phyloP scores from a whole-genome alignment of 2,113 vertebrate genomes.

The Melanostigma gelatinosum region DNA sequence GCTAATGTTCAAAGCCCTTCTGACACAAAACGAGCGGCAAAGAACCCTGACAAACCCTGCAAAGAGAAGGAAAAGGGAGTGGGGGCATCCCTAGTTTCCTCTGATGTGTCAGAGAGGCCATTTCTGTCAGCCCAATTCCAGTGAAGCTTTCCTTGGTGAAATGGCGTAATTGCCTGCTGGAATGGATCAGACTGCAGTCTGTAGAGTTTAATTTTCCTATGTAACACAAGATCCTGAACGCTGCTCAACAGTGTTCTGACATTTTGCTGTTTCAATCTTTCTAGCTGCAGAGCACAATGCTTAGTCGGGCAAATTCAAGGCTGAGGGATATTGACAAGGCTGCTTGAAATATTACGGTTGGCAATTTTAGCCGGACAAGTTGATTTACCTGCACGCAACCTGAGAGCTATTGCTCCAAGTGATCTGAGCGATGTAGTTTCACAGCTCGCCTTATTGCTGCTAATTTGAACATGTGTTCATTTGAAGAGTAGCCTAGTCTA shows the following conservation, averaged over 20 bases:
- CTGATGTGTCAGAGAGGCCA: constrained; percentile 69
- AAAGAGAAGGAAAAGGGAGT: constrained; percentile 21
- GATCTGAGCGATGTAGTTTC: not conserved
- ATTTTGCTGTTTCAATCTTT: constrained; percentile 36
- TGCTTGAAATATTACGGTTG: constrained; percentile 36
- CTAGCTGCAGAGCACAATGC: constrained; percentile 13
- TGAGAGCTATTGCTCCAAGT: constrained; percentile 4
- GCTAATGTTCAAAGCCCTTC: constrained; percentile 70
- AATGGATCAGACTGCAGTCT: constrained; percentile 48
- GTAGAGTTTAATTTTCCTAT: constrained; percentile 33
- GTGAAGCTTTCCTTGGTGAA: constrained; percentile 62
- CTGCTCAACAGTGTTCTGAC: constrained; percentile 13
- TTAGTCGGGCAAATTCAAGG: constrained; percentile 34
- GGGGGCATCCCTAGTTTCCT: constrained; percentile 33
- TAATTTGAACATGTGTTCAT: constrained; percentile 34
- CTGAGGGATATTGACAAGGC: constrained; percentile 43
- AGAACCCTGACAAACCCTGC: constrained; percentile 55
- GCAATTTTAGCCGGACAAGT: constrained; percentile 11
- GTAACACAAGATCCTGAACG: constrained; percentile 23
- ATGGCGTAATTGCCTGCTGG: constrained; percentile 64
- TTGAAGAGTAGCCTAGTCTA: not conserved
- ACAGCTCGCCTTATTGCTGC: not conserved
- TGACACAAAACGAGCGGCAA: constrained; percentile 54
- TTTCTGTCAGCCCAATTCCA: constrained; percentile 76
- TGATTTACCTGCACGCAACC: constrained; percentile 31